Evolutionary conservation across 2,797 vertebrate species (phyloP).

Genomic region (Streptopelia turtur): DNA sequence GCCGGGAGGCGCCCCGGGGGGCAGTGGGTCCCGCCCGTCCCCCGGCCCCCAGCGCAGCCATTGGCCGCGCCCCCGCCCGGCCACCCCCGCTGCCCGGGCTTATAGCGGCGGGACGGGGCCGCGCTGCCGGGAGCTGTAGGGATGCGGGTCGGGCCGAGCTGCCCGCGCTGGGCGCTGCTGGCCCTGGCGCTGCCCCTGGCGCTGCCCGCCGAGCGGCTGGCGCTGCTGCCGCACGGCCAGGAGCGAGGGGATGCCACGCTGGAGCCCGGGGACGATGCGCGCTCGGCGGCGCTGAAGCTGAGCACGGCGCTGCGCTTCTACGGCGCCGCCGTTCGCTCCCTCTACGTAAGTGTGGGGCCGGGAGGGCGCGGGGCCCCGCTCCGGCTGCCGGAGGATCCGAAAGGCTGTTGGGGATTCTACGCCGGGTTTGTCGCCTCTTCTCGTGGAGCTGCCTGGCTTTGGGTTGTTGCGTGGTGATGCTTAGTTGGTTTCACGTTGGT

Average conservation of each 20-base stretch:
- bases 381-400: neutral
- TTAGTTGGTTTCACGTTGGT: neutral
- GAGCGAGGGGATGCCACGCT: slow-evolving; percentile 77
- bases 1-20: too few relatives aligned
- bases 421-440: neutral
- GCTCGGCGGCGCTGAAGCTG: slow-evolving; percentile 78
- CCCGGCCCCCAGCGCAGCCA: neutral
- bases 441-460: neutral
- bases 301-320: slow-evolving; percentile 80
- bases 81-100: neutral
- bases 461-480: neutral
- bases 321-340: slow-evolving; percentile 77
- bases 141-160: neutral
- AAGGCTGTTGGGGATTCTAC: neutral
- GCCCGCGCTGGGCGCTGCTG: neutral
- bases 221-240: slow-evolving; percentile 82
- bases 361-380: neutral
- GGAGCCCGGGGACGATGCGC: slow-evolving; percentile 80
- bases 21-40: neutral
- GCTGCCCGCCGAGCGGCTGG: slow-evolving; percentile 11
- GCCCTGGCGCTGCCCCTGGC: slow-evolving; percentile 49
- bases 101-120: neutral
- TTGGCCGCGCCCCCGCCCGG: neutral
- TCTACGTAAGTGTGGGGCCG: slow-evolving; percentile 84
- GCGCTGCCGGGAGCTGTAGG: neutral